Evolutionary conservation across 2,797 vertebrate genomes (phyloP), one percentile per base, ranked within the genome.

Genomic region (Sebastolobus altivelis): DNA sequence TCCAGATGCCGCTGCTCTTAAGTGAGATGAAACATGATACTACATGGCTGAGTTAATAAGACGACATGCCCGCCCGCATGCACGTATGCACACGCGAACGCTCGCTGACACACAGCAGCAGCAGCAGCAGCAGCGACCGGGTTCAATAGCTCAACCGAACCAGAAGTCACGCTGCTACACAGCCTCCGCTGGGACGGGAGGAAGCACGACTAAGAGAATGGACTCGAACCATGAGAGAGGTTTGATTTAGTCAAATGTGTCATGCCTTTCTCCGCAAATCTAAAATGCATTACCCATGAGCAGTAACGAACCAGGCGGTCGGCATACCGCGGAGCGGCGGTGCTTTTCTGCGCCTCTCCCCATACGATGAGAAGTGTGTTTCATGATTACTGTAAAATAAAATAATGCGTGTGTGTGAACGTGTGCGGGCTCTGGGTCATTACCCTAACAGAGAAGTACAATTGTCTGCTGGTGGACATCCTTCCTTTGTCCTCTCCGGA

Each of bases 1-100:
- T 93, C 94, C 94, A 95, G 94, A 95, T 95, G 94, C 92, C 54
- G 67, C 76, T 88, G 93, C 91, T 94, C 92, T 96, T 95, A 92
- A 92, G 94, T 93, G 91, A 95, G 92, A 95, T 90, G 89, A 91
- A 93, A 93, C 92, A 92, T 79, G 79, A 88, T 79, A 88, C 83
- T 85, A 83, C 89, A 93, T 65, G 84, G 81, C 73, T 81, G 63
- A 91, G 89, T 88, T 91, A 91, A 92, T 93, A 85, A 92, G 77
- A 89, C 18, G 82, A 89, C 81, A 88, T 73, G 73, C 61, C 67
- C 65, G 73, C 61, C 67, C 65, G 71, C 79, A 65, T 60, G 59
- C 80, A 71, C 14, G 14, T 60, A 79, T 35, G 77, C 79, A 80
- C 29, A 37, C 65, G 67, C 38, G 52, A 63, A 72, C 71, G n/a